Conservation (phyloP, 2,113 vertebrate species). For the Amazona guildingii region DNA sequence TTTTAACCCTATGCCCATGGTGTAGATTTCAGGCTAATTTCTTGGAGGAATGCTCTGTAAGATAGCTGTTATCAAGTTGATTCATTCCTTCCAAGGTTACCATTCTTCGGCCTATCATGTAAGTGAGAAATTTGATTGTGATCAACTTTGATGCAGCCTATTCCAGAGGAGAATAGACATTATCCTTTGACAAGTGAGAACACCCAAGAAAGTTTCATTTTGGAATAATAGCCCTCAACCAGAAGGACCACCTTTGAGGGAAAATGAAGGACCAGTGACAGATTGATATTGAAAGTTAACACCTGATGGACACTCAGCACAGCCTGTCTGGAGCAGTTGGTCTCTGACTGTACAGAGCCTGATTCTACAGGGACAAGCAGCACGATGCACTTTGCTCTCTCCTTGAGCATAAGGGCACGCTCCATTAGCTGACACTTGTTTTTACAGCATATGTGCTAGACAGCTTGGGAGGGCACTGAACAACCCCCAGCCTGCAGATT, state of each 20-base stretch:
- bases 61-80: neutral
- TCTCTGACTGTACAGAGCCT: neutral
- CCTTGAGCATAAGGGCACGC: neutral
- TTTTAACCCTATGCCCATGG: neutral
- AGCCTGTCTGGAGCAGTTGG: accelerated
- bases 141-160: neutral
- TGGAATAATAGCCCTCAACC: neutral
- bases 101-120: neutral
- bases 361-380: neutral
- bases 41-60: neutral
- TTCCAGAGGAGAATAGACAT: neutral
- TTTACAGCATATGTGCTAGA: constrained; percentile 4
- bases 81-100: neutral
- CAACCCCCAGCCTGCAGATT: neutral
- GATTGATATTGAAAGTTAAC: neutral
- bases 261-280: neutral
- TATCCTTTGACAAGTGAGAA: neutral
- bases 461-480: neutral
- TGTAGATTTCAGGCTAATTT: neutral
- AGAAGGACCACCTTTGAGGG: neutral
- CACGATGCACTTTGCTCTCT: neutral
- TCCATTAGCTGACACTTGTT: constrained; percentile 30
- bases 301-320: neutral
- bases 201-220: neutral
- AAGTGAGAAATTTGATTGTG: neutral